Conservation (phyloP, 1,140 invertebrate genomes). For the Habropoda laboriosa region DNA sequence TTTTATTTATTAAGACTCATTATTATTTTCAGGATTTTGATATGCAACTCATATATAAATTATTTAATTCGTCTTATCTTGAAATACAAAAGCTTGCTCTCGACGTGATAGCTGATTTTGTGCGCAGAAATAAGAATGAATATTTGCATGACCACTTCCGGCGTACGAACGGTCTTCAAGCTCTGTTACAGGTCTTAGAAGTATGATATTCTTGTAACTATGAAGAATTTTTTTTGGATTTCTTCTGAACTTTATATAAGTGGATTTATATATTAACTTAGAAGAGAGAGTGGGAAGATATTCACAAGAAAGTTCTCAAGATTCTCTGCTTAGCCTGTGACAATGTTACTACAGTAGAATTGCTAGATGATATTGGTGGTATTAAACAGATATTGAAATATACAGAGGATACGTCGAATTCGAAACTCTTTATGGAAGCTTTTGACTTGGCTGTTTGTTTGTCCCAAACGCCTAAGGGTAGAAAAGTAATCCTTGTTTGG, state of each 20-base stretch:
- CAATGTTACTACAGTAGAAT: constrained; percentile 65
- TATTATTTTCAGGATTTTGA: constrained; percentile 64
- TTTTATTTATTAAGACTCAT: not conserved
- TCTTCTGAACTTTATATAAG: no score
- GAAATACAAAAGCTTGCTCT: constrained; percentile 73
- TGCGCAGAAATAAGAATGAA: constrained; percentile 68
- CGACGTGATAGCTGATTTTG: constrained; percentile 64
- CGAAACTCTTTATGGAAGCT: constrained; percentile 41
- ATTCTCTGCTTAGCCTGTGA: constrained; percentile 62
- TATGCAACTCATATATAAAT: constrained; percentile 67
- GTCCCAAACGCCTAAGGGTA: constrained; percentile 59
- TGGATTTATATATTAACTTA: constrained; percentile 17
- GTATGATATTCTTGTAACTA: constrained; percentile 63
- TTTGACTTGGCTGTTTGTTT: constrained; percentile 67
- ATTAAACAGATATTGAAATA: constrained; percentile 66
- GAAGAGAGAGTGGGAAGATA: constrained; percentile 70
- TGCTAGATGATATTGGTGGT: constrained; percentile 62
- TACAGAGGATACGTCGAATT: constrained; percentile 53
- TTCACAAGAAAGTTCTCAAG: constrained; percentile 66
- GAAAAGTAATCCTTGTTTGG: constrained; percentile 63
- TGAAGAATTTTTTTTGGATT: no score
- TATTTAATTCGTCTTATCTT: constrained; percentile 68
- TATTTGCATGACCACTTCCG: constrained; percentile 72
- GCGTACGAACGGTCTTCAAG: constrained; percentile 64
- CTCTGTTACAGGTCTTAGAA: constrained; percentile 71